Conservation (phyloP, 2,888 invertebrate genomes). For the Ochlodes sylvanus region DNA sequence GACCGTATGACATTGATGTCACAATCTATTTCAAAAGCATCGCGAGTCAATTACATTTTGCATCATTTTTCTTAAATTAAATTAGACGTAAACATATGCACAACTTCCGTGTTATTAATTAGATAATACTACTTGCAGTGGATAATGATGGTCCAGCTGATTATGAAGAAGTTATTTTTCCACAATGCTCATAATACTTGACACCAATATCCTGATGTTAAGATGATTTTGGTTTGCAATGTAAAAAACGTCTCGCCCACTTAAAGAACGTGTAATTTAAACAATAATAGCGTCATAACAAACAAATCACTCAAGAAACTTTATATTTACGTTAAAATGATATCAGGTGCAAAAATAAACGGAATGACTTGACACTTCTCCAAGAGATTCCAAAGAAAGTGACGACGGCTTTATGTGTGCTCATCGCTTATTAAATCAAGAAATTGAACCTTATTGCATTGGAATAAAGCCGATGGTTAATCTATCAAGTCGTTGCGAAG, state of each 20-base stretch:
- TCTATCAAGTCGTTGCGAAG: neutral
- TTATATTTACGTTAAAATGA: constrained; percentile 3
- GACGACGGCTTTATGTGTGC: constrained; percentile 1
- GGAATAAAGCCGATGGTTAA: neutral
- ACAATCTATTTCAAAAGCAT: constrained; percentile 1
- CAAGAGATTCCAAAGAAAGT: constrained; percentile 4
- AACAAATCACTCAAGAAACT: constrained; percentile 1
- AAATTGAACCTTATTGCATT: constrained; percentile 4
- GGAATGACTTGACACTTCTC: neutral
- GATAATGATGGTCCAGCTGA: too few relatives aligned
- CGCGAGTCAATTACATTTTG: neutral
- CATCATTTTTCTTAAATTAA: neutral
- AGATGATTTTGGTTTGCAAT: too few relatives aligned
- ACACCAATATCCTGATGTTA: too few relatives aligned
- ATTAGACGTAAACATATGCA: neutral
- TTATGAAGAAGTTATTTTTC: too few relatives aligned
- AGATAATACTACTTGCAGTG: too few relatives aligned
- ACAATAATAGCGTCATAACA: constrained; percentile 4
- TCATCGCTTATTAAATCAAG: neutral
- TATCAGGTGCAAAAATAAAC: constrained; percentile 11
- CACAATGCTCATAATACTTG: too few relatives aligned
- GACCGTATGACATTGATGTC: neutral
- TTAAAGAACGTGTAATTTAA: neutral
- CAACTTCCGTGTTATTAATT: neutral
- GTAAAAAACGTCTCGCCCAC: too few relatives aligned